Evolutionary conservation across 2,113 vertebrate genomes (phyloP), one percentile per base, ranked within the genome.

Genomic region (Actenoides hombroni): DNA sequence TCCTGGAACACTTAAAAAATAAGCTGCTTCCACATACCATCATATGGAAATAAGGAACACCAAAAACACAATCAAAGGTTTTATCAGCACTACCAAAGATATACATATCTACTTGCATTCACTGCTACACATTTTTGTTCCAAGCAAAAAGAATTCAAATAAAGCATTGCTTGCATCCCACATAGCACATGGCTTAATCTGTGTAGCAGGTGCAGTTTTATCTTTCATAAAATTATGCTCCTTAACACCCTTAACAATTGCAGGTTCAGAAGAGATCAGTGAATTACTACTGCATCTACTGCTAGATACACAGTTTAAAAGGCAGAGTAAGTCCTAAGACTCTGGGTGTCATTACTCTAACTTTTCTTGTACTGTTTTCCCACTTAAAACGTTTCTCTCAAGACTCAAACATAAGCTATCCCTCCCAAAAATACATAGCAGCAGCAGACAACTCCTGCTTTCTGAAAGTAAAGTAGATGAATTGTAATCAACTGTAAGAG

Each of bases 1-100:
- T 95, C 73, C 73, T 88, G 51, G 71, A 93, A 88, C 71, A 85
- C 74, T 86, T 67, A 54, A 77, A 73, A 91, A 65, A 15, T 93
- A 14, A 96, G 90, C 42, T 80, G 25, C 51, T 95, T 91, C 78
- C 63, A 83, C 26, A 65, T 57, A 69, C 11, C 64, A 61, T 24
- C 65, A 94, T 39, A 28, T 39, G 83, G 29, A 92, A 10, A 35
- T 16, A 88, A n/a, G 33, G 35, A 69, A 10, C 39, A 90, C 60
- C 44, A 80, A 90, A 88, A 63, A 8, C 18, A 79, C 29, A 68
- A 88, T 74, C 46, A 78, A 13, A 46, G 56, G 57, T 78, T 88
- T 93, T 78, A 86, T 54, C 54, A 73, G 51, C 49, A 14, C 28
- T 59, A 7, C 12, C 44, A 18, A 89, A 91, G 57, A 77, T 46